These are phyloP conservation scores for Acanthococcus lagerstroemiae DNA, from an alignment of 2,888 invertebrate genomes.

Conservation along the genomic window DNA sequence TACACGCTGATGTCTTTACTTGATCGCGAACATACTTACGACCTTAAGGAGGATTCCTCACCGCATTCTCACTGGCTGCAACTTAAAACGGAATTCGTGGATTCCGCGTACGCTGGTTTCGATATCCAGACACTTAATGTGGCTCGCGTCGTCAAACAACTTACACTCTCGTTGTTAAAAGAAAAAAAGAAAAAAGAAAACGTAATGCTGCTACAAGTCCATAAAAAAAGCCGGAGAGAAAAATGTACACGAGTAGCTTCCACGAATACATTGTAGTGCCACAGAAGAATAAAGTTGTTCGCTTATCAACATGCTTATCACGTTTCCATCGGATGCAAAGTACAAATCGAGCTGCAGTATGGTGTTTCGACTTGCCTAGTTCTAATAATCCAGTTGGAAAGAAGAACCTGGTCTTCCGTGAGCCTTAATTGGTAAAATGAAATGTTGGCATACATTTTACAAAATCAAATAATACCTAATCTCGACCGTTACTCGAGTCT, in stretches of 20 bases:
- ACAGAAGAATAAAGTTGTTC: slow-evolving; percentile 22
- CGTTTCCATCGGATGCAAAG: slow-evolving; percentile 20
- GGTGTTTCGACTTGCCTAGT: slow-evolving; percentile 22
- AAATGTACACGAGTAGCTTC: neutral
- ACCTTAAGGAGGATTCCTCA: no score
- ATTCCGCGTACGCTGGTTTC: no score
- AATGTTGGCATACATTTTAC: slow-evolving; percentile 29
- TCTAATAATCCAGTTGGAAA: slow-evolving; percentile 28
- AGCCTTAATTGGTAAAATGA: slow-evolving; percentile 28
- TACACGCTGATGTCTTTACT: no score
- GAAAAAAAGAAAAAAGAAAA: neutral
- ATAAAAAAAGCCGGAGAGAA: neutral
- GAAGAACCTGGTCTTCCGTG: slow-evolving; percentile 28
- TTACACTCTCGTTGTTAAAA: neutral
- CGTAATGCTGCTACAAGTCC: neutral
- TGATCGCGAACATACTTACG: no score
- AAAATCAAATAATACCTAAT: neutral
- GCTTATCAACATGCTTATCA: slow-evolving; percentile 27
- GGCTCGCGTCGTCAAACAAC: neutral
- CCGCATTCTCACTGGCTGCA: no score
- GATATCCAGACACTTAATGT: no score
- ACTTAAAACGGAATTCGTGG: no score
- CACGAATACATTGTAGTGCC: neutral
- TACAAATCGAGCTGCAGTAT: slow-evolving; percentile 23
- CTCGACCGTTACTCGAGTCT: no score